These are phyloP conservation scores for Trididemnum clinides DNA, from an alignment of 23 tunicate species.

Conservation along the genomic window DNA sequence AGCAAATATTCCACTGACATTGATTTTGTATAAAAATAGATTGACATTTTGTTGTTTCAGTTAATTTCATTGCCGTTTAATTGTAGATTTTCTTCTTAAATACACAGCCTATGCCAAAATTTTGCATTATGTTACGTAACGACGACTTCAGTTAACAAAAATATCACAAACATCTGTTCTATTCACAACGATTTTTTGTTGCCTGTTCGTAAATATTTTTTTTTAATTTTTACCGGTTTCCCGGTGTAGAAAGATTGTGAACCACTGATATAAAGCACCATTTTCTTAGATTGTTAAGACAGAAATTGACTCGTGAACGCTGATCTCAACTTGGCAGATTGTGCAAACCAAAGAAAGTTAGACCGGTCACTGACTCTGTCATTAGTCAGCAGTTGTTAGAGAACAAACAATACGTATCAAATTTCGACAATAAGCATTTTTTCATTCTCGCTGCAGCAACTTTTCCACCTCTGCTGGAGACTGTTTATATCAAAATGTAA, in stretches of 20 bases:
- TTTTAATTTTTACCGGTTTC: not conserved
- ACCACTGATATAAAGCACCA: not conserved
- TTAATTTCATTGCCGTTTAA: not conserved
- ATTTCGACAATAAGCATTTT: too few species aligned
- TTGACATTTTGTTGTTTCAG: conserved; percentile 15
- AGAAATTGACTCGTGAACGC: too few species aligned
- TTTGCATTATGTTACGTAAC: conserved; percentile 9
- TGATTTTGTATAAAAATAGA: not conserved
- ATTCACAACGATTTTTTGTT: not conserved
- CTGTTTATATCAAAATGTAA: too few species aligned
- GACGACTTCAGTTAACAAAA: conserved; percentile 2
- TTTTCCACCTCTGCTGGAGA: too few species aligned
- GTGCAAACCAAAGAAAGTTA: too few species aligned
- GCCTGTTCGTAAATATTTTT: not conserved
- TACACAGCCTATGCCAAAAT: conserved; percentile 7
- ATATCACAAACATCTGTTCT: not conserved
- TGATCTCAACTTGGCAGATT: too few species aligned
- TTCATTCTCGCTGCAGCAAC: too few species aligned
- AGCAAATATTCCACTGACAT: not conserved
- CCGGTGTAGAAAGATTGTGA: not conserved
- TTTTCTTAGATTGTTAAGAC: not conserved
- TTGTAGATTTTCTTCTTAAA: not conserved
- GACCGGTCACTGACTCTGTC: too few species aligned
- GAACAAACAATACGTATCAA: too few species aligned
- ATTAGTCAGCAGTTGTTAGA: too few species aligned